Evolutionary conservation across 1,140 invertebrate species (phyloP), one percentile per base, ranked within the genome.

Genomic region (Neodiprion fabricii): DNA sequence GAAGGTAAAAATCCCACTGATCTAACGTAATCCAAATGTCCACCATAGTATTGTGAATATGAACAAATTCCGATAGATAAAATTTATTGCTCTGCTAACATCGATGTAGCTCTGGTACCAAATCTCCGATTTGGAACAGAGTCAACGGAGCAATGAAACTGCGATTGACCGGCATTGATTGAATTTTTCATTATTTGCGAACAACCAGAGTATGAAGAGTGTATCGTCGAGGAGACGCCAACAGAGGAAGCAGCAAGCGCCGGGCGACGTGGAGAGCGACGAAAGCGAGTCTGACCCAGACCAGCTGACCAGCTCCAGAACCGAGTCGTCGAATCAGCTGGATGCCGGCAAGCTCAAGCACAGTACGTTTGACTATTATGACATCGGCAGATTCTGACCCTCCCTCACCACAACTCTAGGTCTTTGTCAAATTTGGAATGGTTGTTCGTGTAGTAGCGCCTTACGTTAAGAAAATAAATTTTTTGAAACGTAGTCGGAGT

Each of bases 241-340:
- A 70, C 85, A 86, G 90, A 79, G 91, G 91, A 82, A 91, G 86
- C 87, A 88, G 82, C 87, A 88, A 81, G 86, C 87, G 88, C 90
- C 80, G 81, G 91, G 81, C 90, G 92, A 93, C 81, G 90, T 92
- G 72, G 92, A 94, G 84, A 93, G 92, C 80, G 93, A 94, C 84
- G 93, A 94, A 79, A 94, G 92, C 80, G 93, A 94, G 83, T 94
- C 93, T 79, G 93, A 94, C 86, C 91, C 90, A 74, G 93, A 95
- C 80, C 93, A 93, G 80, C 82, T 93, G 77, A 94, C 92, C 70
- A 93, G 93, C 75, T 94, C 93, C 84, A 89, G 93, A 82, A 94
- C 93, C 66, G 93, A 94, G 84, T 93, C 92, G 78, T 94, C 93
- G 82, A 94, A 93, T 87, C 93, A 94, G 81, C 88, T 94, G 78